Percentiles rank a stretch among this genome's conserved stretches.
These are phyloP conservation scores for Pelosia muscerda DNA, from an alignment of 2,888 invertebrate genomes.

Conservation along the genomic window DNA sequence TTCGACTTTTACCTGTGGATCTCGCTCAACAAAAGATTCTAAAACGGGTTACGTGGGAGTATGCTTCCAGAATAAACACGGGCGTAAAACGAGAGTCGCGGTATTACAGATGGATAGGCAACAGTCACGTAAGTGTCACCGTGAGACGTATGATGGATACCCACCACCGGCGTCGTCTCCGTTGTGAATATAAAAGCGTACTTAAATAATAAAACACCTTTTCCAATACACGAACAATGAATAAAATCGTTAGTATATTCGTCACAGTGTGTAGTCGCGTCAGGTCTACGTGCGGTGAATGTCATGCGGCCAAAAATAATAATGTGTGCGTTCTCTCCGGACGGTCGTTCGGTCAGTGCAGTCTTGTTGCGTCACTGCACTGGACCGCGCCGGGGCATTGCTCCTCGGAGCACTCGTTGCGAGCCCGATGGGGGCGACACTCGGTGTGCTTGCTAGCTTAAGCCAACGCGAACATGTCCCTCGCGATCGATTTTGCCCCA, in stretches of 20 bases:
- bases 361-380: slow-evolving; percentile 82
- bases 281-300: slow-evolving; percentile 72
- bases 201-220: slow-evolving; percentile 55
- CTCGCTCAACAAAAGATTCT: slow-evolving; percentile 66
- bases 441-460: slow-evolving; percentile 47
- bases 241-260: slow-evolving; percentile 67
- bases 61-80: slow-evolving; percentile 63
- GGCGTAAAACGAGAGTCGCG: slow-evolving; percentile 54
- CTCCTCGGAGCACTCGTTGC: slow-evolving; percentile 70
- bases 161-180: slow-evolving; percentile 48
- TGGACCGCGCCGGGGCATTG: slow-evolving; percentile 80
- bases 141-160: slow-evolving; percentile 63
- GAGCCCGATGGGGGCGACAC: slow-evolving; percentile 48
- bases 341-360: slow-evolving; percentile 78
- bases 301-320: slow-evolving; percentile 82
- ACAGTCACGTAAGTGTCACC: slow-evolving; percentile 56
- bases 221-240: slow-evolving; percentile 56
- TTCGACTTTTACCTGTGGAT: slow-evolving; percentile 72
- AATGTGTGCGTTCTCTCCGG: slow-evolving; percentile 64
- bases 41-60: slow-evolving; percentile 67
- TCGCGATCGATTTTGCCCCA: slow-evolving; percentile 68
- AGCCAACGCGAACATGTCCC: slow-evolving; percentile 57
- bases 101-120: slow-evolving; percentile 55
- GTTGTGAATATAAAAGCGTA: slow-evolving; percentile 52
- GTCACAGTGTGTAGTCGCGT: slow-evolving; percentile 64